A percentile compares a stretch with the other conserved stretches of the same genome.
phyloP scores from a whole-genome alignment of 1,140 invertebrate genomes.

The Macrosteles quadrilineatus region DNA sequence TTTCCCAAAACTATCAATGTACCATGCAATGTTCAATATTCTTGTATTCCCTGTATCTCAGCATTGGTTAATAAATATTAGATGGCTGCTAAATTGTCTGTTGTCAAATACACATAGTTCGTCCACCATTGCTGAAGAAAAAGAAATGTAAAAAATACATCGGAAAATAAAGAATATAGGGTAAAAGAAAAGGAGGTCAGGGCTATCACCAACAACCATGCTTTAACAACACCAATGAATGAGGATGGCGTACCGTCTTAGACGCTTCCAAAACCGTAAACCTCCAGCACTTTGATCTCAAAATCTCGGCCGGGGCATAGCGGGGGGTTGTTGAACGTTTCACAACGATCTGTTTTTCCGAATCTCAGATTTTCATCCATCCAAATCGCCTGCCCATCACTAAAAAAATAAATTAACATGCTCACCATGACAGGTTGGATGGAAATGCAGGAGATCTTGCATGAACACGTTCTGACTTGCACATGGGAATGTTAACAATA shows the following conservation, averaged over 20 bases:
- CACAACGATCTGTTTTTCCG: conserved; percentile 89
- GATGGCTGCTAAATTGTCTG: no score
- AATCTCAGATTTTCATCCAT: conserved; percentile 93
- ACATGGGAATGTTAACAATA: no score
- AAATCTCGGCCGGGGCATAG: conserved; percentile 86
- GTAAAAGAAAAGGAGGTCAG: neutral
- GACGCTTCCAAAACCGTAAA: conserved; percentile 85
- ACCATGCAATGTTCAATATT: no score
- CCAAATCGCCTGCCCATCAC: conserved; percentile 91
- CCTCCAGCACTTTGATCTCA: conserved; percentile 90
- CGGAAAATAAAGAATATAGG: neutral
- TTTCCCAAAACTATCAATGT: no score
- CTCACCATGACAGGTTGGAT: neutral
- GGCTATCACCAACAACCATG: conserved; percentile 17
- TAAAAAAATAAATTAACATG: conserved; percentile 48
- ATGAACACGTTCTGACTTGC: no score
- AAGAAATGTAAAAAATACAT: neutral
- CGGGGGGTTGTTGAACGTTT: conserved; percentile 94
- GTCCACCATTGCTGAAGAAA: no score
- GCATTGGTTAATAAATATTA: no score
- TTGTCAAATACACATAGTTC: no score
- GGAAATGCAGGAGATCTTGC: no score
- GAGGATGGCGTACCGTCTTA: conserved; percentile 44
- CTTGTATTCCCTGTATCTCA: no score
- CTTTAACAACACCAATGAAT: conserved; percentile 9